phyloP scores from a whole-genome alignment of 1,140 invertebrate genomes.

The Drosophila chauvacae region DNA sequence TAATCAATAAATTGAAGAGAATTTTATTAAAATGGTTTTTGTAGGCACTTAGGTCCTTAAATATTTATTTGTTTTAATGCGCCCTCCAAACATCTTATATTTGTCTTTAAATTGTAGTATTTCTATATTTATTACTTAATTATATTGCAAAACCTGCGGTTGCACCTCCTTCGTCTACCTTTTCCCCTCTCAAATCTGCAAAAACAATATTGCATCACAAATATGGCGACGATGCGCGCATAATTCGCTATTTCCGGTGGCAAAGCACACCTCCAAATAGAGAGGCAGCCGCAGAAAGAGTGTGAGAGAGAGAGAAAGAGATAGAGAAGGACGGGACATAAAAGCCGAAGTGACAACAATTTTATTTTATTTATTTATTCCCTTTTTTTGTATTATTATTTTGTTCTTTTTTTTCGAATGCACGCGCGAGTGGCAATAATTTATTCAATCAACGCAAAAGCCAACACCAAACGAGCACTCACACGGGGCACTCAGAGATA shows the following conservation, averaged over 20 bases:
- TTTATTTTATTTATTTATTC: slow-evolving; percentile 36
- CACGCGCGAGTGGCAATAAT: slow-evolving; percentile 77
- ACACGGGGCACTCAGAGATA: slow-evolving; percentile 40
- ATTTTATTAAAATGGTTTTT: not conserved
- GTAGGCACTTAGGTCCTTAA: not conserved
- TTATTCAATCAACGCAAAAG: slow-evolving; percentile 78
- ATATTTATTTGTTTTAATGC: not conserved
- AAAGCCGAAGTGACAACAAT: slow-evolving; percentile 32
- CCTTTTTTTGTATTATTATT: slow-evolving; percentile 27
- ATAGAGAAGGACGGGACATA: slow-evolving; percentile 23
- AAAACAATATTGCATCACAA: slow-evolving; percentile 26
- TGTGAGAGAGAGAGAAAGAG: not conserved
- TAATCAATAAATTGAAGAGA: not conserved
- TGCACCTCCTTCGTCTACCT: not conserved
- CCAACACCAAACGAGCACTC: slow-evolving; percentile 56
- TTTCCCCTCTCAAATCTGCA: not conserved
- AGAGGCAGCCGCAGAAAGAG: slow-evolving; percentile 5
- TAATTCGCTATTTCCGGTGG: slow-evolving; percentile 76
- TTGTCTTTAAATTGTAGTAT: not conserved
- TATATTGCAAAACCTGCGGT: not conserved
- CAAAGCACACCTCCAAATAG: slow-evolving; percentile 23
- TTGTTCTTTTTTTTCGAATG: slow-evolving; percentile 51
- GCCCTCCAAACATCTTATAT: not conserved
- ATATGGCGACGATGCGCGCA: slow-evolving; percentile 65
- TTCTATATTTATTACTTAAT: slow-evolving; percentile 1